Evolutionary conservation across 2,113 vertebrate species (phyloP).

Genomic region (Melanerpes aurifrons): DNA sequence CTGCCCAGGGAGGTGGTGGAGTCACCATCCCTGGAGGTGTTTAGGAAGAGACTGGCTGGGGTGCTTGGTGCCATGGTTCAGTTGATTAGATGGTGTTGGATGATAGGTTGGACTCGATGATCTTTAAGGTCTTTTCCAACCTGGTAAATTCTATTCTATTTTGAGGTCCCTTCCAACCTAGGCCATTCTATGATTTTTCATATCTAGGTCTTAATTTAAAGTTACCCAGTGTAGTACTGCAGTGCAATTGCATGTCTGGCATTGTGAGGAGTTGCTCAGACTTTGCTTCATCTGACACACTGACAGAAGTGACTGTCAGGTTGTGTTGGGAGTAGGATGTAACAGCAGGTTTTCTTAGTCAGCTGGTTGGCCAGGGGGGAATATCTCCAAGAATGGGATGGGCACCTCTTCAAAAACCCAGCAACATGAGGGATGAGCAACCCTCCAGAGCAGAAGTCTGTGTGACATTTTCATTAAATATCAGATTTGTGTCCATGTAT

Average conservation of each 20-base stretch:
- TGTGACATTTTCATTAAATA: neutral
- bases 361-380: neutral
- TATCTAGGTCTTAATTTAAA: neutral
- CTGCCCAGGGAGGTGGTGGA: too few relatives aligned
- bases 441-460: neutral
- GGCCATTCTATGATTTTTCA: neutral
- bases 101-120: too few relatives aligned
- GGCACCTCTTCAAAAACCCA: neutral
- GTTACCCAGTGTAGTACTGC: neutral
- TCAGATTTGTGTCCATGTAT: neutral
- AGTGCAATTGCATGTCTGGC: neutral
- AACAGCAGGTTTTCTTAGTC: neutral
- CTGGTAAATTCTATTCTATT: too few relatives aligned
- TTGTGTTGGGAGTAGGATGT: neutral
- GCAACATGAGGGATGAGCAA: neutral
- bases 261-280: neutral
- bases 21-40: too few relatives aligned
- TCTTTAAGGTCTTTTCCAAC: too few relatives aligned
- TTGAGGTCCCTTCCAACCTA: too few relatives aligned
- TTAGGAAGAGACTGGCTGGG: too few relatives aligned
- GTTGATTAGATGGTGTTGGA: too few relatives aligned
- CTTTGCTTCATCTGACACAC: neutral
- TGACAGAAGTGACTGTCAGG: neutral
- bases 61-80: too few relatives aligned
- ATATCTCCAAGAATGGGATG: neutral